phyloP scores from a whole-genome alignment of 2,113 vertebrate genomes.

The Mus musculus region DNA sequence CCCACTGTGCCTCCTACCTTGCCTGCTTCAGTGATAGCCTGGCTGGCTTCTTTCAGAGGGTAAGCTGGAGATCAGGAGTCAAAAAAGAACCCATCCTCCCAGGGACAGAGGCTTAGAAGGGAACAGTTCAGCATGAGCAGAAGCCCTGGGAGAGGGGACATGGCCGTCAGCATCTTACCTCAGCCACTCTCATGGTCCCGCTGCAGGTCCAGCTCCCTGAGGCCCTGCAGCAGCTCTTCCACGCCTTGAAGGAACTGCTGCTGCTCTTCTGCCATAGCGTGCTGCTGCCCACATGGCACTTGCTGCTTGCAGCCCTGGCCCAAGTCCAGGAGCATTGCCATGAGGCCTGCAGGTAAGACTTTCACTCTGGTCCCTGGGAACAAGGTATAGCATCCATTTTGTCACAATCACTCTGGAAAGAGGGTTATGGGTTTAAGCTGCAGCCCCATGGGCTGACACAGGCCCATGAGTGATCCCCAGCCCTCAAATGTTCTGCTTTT shows the following conservation, averaged over 20 bases:
- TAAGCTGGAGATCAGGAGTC: conserved; percentile 78
- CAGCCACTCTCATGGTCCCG: conserved; percentile 47
- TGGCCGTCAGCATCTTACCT: neutral
- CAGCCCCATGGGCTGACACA: neutral
- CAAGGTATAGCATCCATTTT: neutral
- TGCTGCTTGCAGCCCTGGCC: conserved; percentile 82
- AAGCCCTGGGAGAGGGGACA: neutral
- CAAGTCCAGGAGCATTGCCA: conserved; percentile 89
- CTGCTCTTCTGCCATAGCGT: conserved; percentile 88
- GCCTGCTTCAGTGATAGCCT: conserved; percentile 86
- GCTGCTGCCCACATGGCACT: conserved; percentile 88
- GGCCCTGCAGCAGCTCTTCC: conserved; percentile 85
- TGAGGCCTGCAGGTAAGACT: conserved; percentile 93
- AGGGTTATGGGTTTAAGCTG: neutral
- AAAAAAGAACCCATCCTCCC: neutral
- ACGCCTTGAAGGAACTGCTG: conserved; percentile 89
- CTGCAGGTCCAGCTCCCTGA: conserved; percentile 89
- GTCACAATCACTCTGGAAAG: neutral
- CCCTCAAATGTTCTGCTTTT: conserved; percentile 38
- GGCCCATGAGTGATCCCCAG: too few relatives aligned
- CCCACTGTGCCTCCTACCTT: conserved; percentile 85
- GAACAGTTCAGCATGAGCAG: neutral
- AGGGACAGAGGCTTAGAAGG: rapidly evolving
- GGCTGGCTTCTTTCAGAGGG: conserved; percentile 88
- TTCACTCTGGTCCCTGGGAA: neutral